phyloP scores from a whole-genome alignment of 2,888 invertebrate species.

The Sepiola atlantica region DNA sequence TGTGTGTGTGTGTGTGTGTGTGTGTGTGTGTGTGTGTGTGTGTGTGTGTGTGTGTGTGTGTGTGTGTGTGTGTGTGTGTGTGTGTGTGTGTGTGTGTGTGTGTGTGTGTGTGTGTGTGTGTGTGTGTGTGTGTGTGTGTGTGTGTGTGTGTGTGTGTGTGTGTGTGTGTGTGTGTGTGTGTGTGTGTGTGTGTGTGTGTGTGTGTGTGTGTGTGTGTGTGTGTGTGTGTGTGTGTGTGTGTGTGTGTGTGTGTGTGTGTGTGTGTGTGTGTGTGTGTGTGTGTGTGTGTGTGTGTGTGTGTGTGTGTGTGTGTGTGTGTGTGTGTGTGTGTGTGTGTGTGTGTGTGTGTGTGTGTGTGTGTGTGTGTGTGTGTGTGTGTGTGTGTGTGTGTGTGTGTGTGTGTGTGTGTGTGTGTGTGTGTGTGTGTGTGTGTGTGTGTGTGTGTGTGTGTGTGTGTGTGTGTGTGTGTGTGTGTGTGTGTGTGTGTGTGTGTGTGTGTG shows the following conservation, averaged over 20 bases:
- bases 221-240: neutral
- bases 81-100: neutral
- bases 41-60: neutral
- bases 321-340: neutral
- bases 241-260: neutral
- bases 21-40: neutral
- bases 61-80: neutral
- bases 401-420: neutral
- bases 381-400: neutral
- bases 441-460: neutral
- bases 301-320: neutral
- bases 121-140: neutral
- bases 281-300: neutral
- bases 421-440: neutral
- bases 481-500: neutral
- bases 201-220: neutral
- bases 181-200: neutral
- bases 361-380: neutral
- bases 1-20: neutral
- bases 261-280: neutral
- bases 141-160: neutral
- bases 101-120: neutral
- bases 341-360: neutral
- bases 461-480: neutral
- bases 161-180: neutral